Conservation (phyloP, 2,113 vertebrate species). For the Recurvirostra avosetta region DNA sequence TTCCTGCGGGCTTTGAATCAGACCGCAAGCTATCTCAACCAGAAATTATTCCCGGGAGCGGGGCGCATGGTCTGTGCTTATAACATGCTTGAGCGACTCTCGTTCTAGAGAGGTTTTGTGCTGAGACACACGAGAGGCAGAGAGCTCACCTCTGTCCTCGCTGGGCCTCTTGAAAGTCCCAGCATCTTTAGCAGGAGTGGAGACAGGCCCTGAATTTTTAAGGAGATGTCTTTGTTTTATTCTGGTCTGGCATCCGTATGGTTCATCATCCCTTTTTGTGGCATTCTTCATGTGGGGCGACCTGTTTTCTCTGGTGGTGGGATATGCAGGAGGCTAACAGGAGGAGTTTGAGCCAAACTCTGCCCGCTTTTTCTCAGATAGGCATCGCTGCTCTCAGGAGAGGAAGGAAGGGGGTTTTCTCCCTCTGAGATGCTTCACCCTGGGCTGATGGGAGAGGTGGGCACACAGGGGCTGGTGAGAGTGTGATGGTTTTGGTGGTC, state of each 20-base stretch:
- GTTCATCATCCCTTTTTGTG: neutral
- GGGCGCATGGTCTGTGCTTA: neutral
- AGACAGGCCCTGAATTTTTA: neutral
- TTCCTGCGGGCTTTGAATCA: neutral
- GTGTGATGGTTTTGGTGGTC: neutral
- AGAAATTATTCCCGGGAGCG: neutral
- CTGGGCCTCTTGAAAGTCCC: neutral
- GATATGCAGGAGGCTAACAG: neutral
- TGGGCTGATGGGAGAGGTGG: neutral
- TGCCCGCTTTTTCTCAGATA: neutral
- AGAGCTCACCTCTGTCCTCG: neutral
- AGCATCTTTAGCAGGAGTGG: neutral
- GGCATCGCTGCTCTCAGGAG: neutral
- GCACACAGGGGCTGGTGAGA: too few species aligned
- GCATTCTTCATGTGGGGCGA: neutral
- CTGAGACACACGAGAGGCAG: neutral
- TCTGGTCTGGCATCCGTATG: rapidly evolving
- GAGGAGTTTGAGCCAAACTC: neutral
- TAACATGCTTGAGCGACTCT: neutral
- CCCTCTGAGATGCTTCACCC: neutral
- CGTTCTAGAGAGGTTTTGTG: neutral
- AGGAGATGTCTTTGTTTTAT: neutral
- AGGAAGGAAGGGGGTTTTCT: neutral
- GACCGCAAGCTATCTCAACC: neutral
- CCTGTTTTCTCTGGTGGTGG: neutral